These are phyloP conservation scores for Chromoteleia sp. DNA, from an alignment of 2,888 invertebrate species.

Conservation along the genomic window DNA sequence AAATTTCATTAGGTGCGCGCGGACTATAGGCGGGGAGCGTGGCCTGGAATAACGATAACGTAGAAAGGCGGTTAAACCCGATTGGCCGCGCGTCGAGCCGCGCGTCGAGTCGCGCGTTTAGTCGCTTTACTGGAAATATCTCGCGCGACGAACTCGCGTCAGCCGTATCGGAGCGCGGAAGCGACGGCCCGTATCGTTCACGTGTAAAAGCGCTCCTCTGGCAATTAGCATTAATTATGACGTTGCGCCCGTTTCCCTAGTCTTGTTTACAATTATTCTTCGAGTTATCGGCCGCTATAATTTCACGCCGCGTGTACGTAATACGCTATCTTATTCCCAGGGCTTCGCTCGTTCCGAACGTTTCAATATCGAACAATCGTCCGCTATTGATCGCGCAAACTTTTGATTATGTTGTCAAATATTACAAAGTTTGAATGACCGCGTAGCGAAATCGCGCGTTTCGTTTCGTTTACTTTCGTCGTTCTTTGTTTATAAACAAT, in stretches of 20 bases:
- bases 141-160: conserved; percentile 57
- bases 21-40: conserved; percentile 48
- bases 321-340: conserved; percentile 76
- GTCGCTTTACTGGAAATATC: conserved; percentile 58
- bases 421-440: conserved; percentile 3
- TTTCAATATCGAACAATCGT: conserved; percentile 14
- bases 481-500: no score
- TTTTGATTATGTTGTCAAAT: conserved; percentile 22
- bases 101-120: no score
- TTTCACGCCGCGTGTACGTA: conserved; percentile 74
- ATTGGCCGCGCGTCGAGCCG: conserved; percentile 61
- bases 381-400: conserved; percentile 10
- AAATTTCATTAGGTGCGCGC: conserved; percentile 63
- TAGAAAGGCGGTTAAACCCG: conserved; percentile 64
- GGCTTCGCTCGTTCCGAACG: conserved; percentile 55
- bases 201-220: conserved; percentile 55
- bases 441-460: background rate
- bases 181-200: conserved; percentile 56
- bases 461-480: no score
- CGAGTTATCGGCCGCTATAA: conserved; percentile 73
- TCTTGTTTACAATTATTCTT: conserved; percentile 78
- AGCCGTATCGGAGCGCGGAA: conserved; percentile 51
- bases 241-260: conserved; percentile 73
- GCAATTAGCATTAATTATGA: conserved; percentile 81
- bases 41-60: conserved; percentile 64